Conservation (phyloP, 2,113 vertebrate genomes). For the Percina caprodes region DNA sequence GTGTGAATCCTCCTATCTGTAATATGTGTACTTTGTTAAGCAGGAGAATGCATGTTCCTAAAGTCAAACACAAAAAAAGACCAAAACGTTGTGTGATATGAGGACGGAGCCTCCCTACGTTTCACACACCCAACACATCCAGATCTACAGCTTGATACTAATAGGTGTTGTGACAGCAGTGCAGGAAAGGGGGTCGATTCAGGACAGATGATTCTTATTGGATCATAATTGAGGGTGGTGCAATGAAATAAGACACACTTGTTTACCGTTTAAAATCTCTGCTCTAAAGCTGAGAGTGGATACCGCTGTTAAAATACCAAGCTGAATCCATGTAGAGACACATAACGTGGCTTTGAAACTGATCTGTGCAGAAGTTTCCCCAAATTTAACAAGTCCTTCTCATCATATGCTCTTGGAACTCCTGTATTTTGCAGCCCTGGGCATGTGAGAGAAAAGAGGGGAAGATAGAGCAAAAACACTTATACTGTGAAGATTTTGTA, state of each 20-base stretch:
- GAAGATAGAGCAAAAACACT: slow-evolving; percentile 28
- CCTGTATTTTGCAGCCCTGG: slow-evolving; percentile 17
- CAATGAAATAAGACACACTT: slow-evolving; percentile 59
- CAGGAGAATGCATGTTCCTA: not conserved
- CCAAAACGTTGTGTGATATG: not conserved
- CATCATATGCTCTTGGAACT: slow-evolving; percentile 31
- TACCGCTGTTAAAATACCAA: slow-evolving; percentile 35
- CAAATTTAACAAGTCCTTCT: slow-evolving; percentile 41
- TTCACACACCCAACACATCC: slow-evolving; percentile 1
- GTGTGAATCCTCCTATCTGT: not conserved
- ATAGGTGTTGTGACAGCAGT: slow-evolving; percentile 44
- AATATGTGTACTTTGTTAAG: not conserved
- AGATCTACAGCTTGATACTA: slow-evolving; percentile 6
- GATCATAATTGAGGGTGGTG: slow-evolving; percentile 62
- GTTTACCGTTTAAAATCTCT: slow-evolving; percentile 47
- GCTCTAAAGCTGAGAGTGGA: not conserved
- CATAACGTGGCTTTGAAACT: slow-evolving; percentile 47
- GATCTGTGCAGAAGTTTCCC: slow-evolving; percentile 47
- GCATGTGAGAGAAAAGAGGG: slow-evolving; percentile 24
- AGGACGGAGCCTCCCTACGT: not conserved
- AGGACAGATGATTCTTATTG: slow-evolving; percentile 57
- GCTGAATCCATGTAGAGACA: slow-evolving; percentile 29
- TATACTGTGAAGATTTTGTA: slow-evolving; percentile 8
- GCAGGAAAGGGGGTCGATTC: slow-evolving; percentile 35
- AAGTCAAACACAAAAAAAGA: slow-evolving; percentile 1